Base-by-base conservation (phyloP, 2,797 vertebrate genomes). In the Pipistrellus kuhlii region DNA sequence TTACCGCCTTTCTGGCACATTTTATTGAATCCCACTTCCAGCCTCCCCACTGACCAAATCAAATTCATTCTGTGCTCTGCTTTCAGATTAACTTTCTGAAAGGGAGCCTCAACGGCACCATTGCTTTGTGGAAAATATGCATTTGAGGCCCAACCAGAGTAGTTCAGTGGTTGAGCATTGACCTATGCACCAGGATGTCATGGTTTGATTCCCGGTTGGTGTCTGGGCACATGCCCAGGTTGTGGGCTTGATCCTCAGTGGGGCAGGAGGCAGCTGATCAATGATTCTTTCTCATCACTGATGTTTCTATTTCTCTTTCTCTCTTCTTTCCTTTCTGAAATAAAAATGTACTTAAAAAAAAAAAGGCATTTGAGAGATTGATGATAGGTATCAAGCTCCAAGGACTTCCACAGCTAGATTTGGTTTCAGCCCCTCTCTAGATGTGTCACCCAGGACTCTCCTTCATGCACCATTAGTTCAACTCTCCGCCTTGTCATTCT, bases 31-130 rank as follows among this genome's bases (percentile, higher is more conserved):
- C 18, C 18, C 75, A 46, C 21, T 15, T 44, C 12, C 3, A 64
- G 35, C 8, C 13, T 30, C 10, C 10, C 41, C 41, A 69, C 5
- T 30, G 27, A 69, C 23, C 59, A 82, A 90, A 81, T 44, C 18
- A 41, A 75, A 75, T 48, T 48, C 20, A 66, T 59, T 68, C 62
- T 81, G 55, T 30, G 18, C 48, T 81, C 82, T 86, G n/a, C 48
- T 68, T 94, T 94, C 59, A 68, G 23, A 59, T 68, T 59, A 81
- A 68, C 38, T 35, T 62, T 66, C 23, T 57, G 68, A 73, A 86
- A 72, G 30, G 25, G 17, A 35, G 11, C 25, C 14, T 66, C 35
- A n/a, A n/a, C 4, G 13, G 55, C 0, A 8, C 10, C 17, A 17
- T 5, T 73, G 46, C n/a, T 86, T 75, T 86, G 57, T 11, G 80